These are phyloP conservation scores for Zygothrica quintamaculata DNA, from an alignment of 2,888 invertebrate species.

Conservation along the genomic window DNA sequence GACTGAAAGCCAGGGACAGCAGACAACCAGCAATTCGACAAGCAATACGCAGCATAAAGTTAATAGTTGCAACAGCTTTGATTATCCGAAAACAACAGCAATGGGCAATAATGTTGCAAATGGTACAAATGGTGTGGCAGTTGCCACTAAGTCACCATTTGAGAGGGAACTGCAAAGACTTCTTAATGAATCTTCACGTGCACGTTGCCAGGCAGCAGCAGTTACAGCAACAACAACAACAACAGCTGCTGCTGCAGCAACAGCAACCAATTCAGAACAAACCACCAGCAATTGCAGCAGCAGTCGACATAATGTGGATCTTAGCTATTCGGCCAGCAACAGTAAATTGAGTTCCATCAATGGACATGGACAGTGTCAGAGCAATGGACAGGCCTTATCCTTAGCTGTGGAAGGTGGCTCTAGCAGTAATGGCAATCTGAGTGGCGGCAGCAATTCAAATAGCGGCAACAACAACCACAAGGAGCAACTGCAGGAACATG, in stretches of 20 bases:
- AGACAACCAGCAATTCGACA: constrained; percentile 83
- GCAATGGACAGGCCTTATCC: constrained; percentile 11
- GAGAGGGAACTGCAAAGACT: constrained; percentile 92
- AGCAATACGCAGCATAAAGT: constrained; percentile 87
- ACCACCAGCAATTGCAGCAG: constrained; percentile 80
- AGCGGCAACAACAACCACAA: constrained; percentile 79
- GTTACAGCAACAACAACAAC: constrained; percentile 51
- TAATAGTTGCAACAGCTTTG: constrained; percentile 88
- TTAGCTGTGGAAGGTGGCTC: constrained; percentile 41
- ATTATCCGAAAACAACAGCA: constrained; percentile 83
- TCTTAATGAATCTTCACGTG: constrained; percentile 87
- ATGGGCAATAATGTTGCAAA: background rate
- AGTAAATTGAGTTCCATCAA: constrained; percentile 81
- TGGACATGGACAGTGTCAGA: constrained; percentile 43
- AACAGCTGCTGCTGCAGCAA: constrained; percentile 57
- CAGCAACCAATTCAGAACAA: constrained; percentile 54
- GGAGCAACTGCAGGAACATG: constrained; percentile 51
- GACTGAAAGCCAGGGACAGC: constrained; percentile 85
- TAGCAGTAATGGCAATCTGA: constrained; percentile 82
- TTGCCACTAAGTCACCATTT: constrained; percentile 87
- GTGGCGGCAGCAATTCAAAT: constrained; percentile 80
- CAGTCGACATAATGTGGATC: constrained; percentile 81
- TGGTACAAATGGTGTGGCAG: constrained; percentile 47
- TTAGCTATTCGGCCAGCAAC: constrained; percentile 83
- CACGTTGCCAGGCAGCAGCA: constrained; percentile 71